Conservation (phyloP, 2,113 vertebrate species). For the Lathamus discolor region DNA sequence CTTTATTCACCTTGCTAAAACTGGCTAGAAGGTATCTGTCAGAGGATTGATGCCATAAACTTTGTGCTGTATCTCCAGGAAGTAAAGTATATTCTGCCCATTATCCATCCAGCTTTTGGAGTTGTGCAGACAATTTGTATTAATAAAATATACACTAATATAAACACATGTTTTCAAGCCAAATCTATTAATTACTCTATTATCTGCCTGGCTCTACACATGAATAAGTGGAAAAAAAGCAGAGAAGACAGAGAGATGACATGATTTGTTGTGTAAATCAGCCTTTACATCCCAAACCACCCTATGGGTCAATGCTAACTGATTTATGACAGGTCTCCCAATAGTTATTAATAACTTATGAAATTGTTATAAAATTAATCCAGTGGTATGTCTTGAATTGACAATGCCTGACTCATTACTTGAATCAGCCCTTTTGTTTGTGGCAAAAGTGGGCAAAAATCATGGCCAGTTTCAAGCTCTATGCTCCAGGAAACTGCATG, state of each 20-base stretch:
- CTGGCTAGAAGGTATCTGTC: neutral
- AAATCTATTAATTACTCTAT: constrained; percentile 43
- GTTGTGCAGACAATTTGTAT: constrained; percentile 4
- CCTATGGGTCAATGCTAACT: neutral
- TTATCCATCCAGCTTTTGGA: neutral
- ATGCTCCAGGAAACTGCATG: neutral
- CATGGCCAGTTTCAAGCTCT: neutral
- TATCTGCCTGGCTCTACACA: neutral
- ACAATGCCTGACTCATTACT: neutral
- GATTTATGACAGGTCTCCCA: constrained; percentile 2
- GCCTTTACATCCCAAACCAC: neutral
- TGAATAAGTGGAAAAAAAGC: constrained; percentile 54
- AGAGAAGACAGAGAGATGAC: neutral
- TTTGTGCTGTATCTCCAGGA: neutral
- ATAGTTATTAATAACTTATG: constrained; percentile 35
- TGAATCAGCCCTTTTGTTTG: neutral
- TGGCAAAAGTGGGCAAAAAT: neutral
- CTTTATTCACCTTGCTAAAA: neutral
- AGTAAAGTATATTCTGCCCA: neutral
- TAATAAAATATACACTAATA: constrained; percentile 46
- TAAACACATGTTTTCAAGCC: constrained; percentile 38
- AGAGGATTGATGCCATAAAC: neutral
- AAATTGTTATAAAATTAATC: constrained; percentile 2
- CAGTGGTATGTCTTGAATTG: neutral
- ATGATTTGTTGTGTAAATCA: constrained; percentile 4